Percentiles rank a stretch among this genome's conserved stretches.
These are phyloP conservation scores for Platyrinchus mystaceus DNA, from an alignment of 2,797 vertebrate species.

Conservation along the genomic window DNA sequence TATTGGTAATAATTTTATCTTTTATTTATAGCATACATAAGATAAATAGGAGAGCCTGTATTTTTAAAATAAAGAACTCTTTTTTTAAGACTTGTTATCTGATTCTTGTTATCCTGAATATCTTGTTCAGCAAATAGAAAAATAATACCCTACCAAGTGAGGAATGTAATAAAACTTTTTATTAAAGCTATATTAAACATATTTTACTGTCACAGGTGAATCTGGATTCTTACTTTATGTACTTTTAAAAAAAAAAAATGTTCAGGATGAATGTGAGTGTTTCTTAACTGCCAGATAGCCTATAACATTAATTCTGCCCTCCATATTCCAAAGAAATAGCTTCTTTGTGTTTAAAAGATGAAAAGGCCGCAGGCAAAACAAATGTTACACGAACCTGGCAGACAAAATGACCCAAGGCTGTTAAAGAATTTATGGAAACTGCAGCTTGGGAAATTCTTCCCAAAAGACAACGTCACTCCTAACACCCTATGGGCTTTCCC, in stretches of 20 bases:
- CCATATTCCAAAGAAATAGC: background rate
- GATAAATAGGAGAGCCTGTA: background rate
- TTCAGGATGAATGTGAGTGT: background rate
- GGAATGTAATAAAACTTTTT: background rate
- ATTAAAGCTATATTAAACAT: background rate
- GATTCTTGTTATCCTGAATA: background rate
- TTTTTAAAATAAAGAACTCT: background rate
- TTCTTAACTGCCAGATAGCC: background rate
- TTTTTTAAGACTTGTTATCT: background rate
- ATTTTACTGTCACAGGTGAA: background rate
- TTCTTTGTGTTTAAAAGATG: constrained; percentile 19
- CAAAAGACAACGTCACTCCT: background rate
- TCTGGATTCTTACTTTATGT: background rate
- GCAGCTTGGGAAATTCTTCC: background rate
- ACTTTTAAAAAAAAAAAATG: background rate
- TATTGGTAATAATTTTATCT: background rate
- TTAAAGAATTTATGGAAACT: background rate
- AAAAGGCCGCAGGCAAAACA: constrained; percentile 1
- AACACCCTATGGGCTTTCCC: background rate
- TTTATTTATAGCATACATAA: background rate
- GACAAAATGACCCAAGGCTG: background rate
- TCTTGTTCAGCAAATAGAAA: background rate
- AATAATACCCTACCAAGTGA: background rate
- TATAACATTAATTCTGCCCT: constrained; percentile 3
- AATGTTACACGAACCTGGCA: background rate